Evolutionary conservation across 2,888 invertebrate genomes (phyloP).

Genomic region (Bedellia somnulentella): DNA sequence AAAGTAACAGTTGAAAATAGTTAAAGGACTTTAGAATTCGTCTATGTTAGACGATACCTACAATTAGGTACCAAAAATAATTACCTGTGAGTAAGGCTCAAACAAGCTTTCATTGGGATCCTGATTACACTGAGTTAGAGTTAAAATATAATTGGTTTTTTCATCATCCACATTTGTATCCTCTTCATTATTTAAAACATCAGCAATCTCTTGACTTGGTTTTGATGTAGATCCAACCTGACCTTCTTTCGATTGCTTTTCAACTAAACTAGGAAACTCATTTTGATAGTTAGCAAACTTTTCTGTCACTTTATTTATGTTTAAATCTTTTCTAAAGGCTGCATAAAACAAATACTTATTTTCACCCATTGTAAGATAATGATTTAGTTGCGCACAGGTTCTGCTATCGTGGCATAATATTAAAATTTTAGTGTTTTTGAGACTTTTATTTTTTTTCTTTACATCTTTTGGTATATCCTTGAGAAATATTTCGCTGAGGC

Average conservation of each 20-base stretch:
- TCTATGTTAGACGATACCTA: no score
- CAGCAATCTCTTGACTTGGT: slow-evolving; percentile 12
- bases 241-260: slow-evolving; percentile 12
- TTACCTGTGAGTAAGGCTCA: slow-evolving; percentile 66
- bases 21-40: no score
- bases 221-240: slow-evolving; percentile 13
- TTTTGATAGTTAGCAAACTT: slow-evolving; percentile 37
- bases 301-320: slow-evolving; percentile 59
- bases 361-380: slow-evolving; percentile 67
- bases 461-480: slow-evolving; percentile 80
- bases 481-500: slow-evolving; percentile 75
- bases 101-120: slow-evolving; percentile 38
- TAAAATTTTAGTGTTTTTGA: slow-evolving; percentile 68
- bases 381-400: slow-evolving; percentile 80
- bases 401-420: slow-evolving; percentile 82
- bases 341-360: slow-evolving; percentile 65
- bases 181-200: slow-evolving; percentile 16
- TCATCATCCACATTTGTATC: slow-evolving; percentile 32
- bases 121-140: slow-evolving; percentile 62
- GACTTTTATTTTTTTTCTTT: slow-evolving; percentile 34
- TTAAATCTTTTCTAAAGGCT: slow-evolving; percentile 62
- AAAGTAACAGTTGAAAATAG: no score
- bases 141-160: slow-evolving; percentile 69
- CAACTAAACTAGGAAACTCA: slow-evolving; percentile 12
- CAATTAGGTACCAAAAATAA: no score